Evolutionary conservation across 1,140 invertebrate species (phyloP).

Genomic region (Sogatella furcifera): DNA sequence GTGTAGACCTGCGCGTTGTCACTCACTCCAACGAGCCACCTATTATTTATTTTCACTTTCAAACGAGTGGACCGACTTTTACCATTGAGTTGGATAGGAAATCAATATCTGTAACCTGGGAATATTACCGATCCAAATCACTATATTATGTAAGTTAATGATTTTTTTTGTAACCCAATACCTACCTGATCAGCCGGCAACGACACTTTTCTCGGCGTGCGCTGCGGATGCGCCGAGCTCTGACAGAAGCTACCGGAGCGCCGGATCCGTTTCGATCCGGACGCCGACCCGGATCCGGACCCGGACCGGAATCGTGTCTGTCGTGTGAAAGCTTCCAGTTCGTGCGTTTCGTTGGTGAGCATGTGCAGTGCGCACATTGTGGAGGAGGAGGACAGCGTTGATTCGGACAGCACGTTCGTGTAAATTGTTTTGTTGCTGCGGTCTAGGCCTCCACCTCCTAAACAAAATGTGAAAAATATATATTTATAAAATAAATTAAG

Average conservation of each 20-base stretch:
- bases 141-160: too few relatives aligned
- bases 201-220: constrained; percentile 5
- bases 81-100: too few relatives aligned
- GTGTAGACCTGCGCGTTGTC: too few relatives aligned
- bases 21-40: too few relatives aligned
- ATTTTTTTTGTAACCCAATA: too few relatives aligned
- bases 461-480: too few relatives aligned
- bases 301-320: constrained; percentile 1
- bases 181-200: constrained; percentile 14
- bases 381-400: constrained; percentile 19
- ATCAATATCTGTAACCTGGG: too few relatives aligned
- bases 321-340: constrained; percentile 20
- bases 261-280: constrained; percentile 4
- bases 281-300: background rate
- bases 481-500: too few relatives aligned
- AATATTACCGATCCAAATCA: too few relatives aligned
- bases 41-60: too few relatives aligned
- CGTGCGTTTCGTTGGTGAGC: constrained; percentile 18
- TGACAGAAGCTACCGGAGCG: constrained; percentile 16
- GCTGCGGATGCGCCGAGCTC: background rate
- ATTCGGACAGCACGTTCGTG: constrained; percentile 20
- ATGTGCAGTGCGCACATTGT: constrained; percentile 18
- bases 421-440: constrained; percentile 17
- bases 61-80: too few relatives aligned
- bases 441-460: background rate